These are phyloP conservation scores for Sinelater perroti DNA, from an alignment of 2,888 invertebrate species.

Conservation along the genomic window DNA sequence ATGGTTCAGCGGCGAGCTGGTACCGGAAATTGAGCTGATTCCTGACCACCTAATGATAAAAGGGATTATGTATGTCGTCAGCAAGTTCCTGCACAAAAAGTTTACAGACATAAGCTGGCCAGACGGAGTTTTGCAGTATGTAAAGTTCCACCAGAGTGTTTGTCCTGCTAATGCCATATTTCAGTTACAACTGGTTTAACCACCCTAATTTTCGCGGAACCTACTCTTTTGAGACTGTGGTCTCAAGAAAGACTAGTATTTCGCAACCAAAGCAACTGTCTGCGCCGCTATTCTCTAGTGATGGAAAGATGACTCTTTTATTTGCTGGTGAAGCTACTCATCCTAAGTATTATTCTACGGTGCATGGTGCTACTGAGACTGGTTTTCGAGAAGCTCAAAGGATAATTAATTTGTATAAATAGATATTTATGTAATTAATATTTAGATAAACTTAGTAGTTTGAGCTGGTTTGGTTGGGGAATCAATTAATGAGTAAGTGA, in stretches of 20 bases:
- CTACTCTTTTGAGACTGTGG: conserved; percentile 40
- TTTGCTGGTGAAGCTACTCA: conserved; percentile 67
- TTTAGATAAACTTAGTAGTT: too few relatives aligned
- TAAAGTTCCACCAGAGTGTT: too few relatives aligned
- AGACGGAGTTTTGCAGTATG: conserved; percentile 51
- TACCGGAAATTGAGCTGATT: conserved; percentile 69
- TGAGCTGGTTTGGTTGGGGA: too few relatives aligned
- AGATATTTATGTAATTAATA: too few relatives aligned
- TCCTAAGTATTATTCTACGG: conserved; percentile 57
- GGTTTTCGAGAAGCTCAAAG: conserved; percentile 60
- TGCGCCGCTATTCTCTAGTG: conserved; percentile 13
- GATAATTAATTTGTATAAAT: conserved; percentile 12
- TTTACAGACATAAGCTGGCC: conserved; percentile 64
- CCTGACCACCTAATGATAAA: conserved; percentile 64
- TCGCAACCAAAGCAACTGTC: conserved; percentile 4
- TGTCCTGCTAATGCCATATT: too few relatives aligned
- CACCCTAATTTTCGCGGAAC: conserved; percentile 67
- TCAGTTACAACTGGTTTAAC: conserved; percentile 72
- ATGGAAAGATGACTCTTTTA: conserved; percentile 48
- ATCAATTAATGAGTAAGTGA: too few relatives aligned
- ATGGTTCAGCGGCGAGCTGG: conserved; percentile 74
- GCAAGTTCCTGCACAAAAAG: conserved; percentile 63
- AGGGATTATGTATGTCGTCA: conserved; percentile 63
- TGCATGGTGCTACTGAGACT: conserved; percentile 61
- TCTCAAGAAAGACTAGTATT: conserved; percentile 24